Evolutionary conservation across 2,888 invertebrate genomes (phyloP).

Genomic region (Nomada fabriciana): DNA sequence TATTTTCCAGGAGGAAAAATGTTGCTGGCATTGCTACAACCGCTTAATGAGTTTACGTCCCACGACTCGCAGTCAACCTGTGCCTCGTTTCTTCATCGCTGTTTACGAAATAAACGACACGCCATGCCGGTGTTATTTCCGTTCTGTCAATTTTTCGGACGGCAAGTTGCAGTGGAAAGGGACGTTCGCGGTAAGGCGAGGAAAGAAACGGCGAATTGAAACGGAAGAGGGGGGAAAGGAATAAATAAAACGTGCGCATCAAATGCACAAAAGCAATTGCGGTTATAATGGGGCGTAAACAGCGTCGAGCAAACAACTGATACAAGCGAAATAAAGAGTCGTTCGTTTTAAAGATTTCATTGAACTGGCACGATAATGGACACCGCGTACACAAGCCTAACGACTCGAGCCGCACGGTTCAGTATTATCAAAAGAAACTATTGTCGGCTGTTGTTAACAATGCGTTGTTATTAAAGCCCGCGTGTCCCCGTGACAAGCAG

Average conservation of each 20-base stretch:
- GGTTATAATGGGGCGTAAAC: slow-evolving; percentile 73
- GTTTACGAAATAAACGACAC: slow-evolving; percentile 49
- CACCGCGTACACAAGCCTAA: slow-evolving; percentile 55
- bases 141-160: slow-evolving; percentile 35
- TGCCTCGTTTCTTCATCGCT: slow-evolving; percentile 29
- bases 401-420: slow-evolving; percentile 55
- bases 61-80: neutral
- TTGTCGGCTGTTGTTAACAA: slow-evolving; percentile 78
- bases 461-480: slow-evolving; percentile 75
- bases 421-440: slow-evolving; percentile 79
- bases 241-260: neutral
- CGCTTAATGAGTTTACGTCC: slow-evolving; percentile 47
- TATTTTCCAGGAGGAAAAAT: slow-evolving; percentile 41
- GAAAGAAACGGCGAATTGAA: neutral
- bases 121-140: slow-evolving; percentile 32
- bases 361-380: slow-evolving; percentile 77
- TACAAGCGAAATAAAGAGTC: slow-evolving; percentile 77
- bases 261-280: slow-evolving; percentile 63
- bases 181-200: neutral
- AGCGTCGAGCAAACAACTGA: slow-evolving; percentile 80
- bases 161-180: slow-evolving; percentile 28
- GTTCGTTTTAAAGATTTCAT: slow-evolving; percentile 78
- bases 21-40: slow-evolving; percentile 19
- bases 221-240: slow-evolving; percentile 12
- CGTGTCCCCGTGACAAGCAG: slow-evolving; percentile 54